These are phyloP conservation scores for Crocuta crocuta DNA, from an alignment of 2,113 vertebrate species.

Conservation along the genomic window DNA sequence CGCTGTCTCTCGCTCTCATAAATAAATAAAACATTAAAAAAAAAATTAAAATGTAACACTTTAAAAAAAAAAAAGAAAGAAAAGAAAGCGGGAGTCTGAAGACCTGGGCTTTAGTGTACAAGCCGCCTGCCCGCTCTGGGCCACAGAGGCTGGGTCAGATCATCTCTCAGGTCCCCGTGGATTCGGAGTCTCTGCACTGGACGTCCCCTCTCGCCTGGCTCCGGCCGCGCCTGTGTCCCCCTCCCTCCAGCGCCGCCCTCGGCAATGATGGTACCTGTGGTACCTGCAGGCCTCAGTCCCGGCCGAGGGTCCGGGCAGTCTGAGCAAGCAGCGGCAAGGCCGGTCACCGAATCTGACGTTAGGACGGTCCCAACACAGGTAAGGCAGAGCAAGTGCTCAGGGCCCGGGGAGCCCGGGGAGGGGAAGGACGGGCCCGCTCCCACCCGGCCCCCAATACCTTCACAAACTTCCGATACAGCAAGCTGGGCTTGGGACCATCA, in stretches of 20 bases:
- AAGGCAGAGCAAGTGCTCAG: neutral
- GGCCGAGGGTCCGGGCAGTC: neutral
- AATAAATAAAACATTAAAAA: too few species aligned
- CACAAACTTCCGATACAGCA: constrained; percentile 94
- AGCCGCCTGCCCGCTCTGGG: neutral
- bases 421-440: neutral
- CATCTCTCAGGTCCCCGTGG: neutral
- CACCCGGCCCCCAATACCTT: constrained; percentile 86
- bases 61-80: too few species aligned
- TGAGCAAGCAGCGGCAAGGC: neutral
- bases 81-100: neutral
- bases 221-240: neutral
- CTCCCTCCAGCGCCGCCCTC: neutral
- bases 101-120: neutral
- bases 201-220: too few species aligned
- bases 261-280: neutral
- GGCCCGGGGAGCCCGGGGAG: neutral
- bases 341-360: neutral
- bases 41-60: too few species aligned
- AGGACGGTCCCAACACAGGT: neutral
- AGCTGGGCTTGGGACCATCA: constrained; percentile 85
- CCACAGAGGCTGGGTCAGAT: neutral
- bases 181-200: neutral
- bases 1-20: too few species aligned
- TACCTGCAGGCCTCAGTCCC: neutral